Evolutionary conservation across 2,888 invertebrate species (phyloP).

Genomic region (Melanostoma scalare): DNA sequence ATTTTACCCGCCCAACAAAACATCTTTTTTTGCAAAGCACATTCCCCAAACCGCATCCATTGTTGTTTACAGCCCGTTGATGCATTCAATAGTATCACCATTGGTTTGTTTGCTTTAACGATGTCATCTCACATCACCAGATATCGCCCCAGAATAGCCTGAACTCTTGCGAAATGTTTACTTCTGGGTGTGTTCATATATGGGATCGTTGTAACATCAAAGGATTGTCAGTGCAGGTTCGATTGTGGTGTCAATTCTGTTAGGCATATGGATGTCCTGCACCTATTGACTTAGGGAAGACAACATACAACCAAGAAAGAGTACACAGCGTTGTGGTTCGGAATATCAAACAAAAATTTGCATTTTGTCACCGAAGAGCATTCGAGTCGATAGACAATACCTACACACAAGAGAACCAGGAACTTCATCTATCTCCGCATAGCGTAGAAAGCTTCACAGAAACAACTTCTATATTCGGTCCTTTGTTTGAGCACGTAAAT

Average conservation of each 20-base stretch:
- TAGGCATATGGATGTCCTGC: slow-evolving; percentile 47
- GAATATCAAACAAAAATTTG: slow-evolving; percentile 71
- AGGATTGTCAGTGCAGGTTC: slow-evolving; percentile 60
- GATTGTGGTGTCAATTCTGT: slow-evolving; percentile 63
- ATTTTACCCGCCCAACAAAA: slow-evolving; percentile 15
- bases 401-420: slow-evolving; percentile 12
- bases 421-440: background rate
- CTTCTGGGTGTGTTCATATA: slow-evolving; percentile 49
- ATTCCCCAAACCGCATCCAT: slow-evolving; percentile 67
- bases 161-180: slow-evolving; percentile 39
- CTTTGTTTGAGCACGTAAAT: too few relatives aligned
- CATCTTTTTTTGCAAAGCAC: slow-evolving; percentile 20
- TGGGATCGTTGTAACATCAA: slow-evolving; percentile 57
- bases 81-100: slow-evolving; percentile 56
- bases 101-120: slow-evolving; percentile 47
- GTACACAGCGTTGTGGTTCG: slow-evolving; percentile 66
- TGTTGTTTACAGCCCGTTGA: slow-evolving; percentile 67
- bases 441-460: slow-evolving; percentile 7
- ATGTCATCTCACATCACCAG: slow-evolving; percentile 54
- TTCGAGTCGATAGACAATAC: slow-evolving; percentile 16
- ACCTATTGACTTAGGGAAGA: slow-evolving; percentile 68
- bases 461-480: background rate
- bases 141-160: slow-evolving; percentile 15
- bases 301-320: slow-evolving; percentile 51
- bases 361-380: slow-evolving; percentile 60